Conservation (phyloP, 2,113 vertebrate species). For the Notechis scutatus region DNA sequence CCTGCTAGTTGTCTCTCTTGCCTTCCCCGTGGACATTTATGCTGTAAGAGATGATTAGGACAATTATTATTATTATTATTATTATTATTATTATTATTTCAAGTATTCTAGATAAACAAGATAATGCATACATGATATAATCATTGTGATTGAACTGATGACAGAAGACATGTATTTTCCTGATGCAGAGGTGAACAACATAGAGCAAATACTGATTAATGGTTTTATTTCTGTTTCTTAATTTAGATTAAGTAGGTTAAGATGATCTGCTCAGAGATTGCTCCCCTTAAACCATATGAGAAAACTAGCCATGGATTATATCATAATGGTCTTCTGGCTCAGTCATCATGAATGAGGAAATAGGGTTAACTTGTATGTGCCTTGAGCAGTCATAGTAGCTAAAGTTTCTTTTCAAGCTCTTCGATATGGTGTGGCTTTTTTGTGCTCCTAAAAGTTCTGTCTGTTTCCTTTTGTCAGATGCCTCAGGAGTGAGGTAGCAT, state of each 20-base stretch:
- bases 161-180: not conserved
- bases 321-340: not conserved
- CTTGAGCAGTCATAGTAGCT: not conserved
- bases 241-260: not conserved
- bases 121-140: not conserved
- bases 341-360: not conserved
- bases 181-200: not conserved
- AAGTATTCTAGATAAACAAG: not conserved
- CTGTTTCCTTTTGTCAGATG: not conserved
- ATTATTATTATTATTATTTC: not conserved
- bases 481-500: not conserved
- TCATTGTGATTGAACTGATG: not conserved
- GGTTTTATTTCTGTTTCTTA: not conserved
- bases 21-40: not conserved
- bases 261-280: not conserved
- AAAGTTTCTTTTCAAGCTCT: not conserved
- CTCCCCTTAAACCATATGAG: not conserved
- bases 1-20: not conserved
- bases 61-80: not conserved
- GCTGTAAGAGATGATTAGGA: not conserved
- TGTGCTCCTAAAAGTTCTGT: not conserved
- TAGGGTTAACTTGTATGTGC: not conserved
- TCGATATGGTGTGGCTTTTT: not conserved
- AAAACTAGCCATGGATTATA: not conserved
- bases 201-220: not conserved